These are phyloP conservation scores for Himalopsyche japonica DNA, from an alignment of 2,888 invertebrate genomes.

Conservation along the genomic window DNA sequence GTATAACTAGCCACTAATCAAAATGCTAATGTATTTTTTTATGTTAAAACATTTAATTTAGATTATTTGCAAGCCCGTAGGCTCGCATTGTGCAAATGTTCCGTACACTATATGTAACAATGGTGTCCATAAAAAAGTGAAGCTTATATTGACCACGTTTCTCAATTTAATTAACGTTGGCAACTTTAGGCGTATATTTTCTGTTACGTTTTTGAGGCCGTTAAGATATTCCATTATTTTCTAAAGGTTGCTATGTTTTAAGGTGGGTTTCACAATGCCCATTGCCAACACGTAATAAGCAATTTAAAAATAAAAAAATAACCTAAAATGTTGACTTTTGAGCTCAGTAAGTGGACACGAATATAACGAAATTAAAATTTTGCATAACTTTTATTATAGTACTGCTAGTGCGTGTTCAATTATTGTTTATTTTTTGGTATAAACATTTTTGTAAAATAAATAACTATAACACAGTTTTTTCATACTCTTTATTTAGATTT, in stretches of 20 bases:
- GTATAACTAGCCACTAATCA: not conserved
- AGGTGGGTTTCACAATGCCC: not conserved
- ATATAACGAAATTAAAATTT: too few species aligned
- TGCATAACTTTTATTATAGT: too few species aligned
- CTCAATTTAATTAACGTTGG: not conserved
- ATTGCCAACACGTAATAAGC: not conserved
- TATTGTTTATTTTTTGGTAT: not conserved
- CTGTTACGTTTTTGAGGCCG: not conserved
- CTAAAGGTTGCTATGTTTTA: not conserved
- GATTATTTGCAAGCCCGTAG: not conserved
- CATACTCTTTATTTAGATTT: too few species aligned
- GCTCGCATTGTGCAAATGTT: not conserved
- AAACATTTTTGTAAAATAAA: too few species aligned
- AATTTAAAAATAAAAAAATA: not conserved
- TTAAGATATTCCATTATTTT: not conserved
- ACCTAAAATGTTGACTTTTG: not conserved
- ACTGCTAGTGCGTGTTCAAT: not conserved
- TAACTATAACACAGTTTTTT: too few species aligned
- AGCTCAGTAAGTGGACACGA: not conserved
- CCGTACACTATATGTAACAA: not conserved
- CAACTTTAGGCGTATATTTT: not conserved
- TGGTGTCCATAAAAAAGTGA: not conserved
- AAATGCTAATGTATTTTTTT: not conserved
- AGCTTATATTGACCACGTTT: not conserved
- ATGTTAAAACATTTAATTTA: not conserved